Conservation (phyloP, 2,113 vertebrate genomes). For the Promerops cafer region DNA sequence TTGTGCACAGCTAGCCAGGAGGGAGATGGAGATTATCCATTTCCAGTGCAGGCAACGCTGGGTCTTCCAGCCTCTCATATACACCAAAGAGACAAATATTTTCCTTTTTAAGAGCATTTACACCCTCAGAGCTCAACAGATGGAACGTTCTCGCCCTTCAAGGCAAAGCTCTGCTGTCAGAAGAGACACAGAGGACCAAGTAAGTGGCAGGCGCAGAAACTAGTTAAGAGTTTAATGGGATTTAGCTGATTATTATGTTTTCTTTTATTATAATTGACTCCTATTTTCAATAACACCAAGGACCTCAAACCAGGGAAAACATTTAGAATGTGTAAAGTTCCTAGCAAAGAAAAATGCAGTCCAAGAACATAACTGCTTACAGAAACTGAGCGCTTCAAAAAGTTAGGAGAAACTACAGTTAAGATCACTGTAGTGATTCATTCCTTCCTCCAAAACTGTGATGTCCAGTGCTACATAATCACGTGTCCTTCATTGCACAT, state of each 20-base stretch:
- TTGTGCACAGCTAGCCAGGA: slow-evolving; percentile 35
- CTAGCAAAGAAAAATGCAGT: background rate
- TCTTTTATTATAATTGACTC: background rate
- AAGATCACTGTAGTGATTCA: background rate
- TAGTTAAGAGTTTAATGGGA: background rate
- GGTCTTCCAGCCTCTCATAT: background rate
- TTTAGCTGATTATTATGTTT: background rate
- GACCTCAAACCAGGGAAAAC: background rate
- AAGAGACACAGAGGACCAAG: background rate
- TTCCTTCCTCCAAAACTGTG: rapidly evolving
- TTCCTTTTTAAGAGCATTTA: background rate
- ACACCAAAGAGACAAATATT: background rate
- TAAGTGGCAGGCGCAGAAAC: background rate
- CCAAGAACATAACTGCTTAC: background rate
- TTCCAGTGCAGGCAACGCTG: background rate
- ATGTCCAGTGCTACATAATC: background rate
- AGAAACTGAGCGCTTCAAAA: background rate
- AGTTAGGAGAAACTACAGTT: background rate
- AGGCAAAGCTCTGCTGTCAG: slow-evolving; percentile 18
- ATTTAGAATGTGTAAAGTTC: background rate
- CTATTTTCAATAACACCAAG: background rate
- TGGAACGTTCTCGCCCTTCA: slow-evolving; percentile 20
- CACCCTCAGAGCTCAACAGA: slow-evolving; percentile 14
- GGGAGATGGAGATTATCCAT: slow-evolving; percentile 27
- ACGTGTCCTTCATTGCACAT: rapidly evolving